phyloP scores from a whole-genome alignment of 2,888 invertebrate species.

The Acrobasis consociella region DNA sequence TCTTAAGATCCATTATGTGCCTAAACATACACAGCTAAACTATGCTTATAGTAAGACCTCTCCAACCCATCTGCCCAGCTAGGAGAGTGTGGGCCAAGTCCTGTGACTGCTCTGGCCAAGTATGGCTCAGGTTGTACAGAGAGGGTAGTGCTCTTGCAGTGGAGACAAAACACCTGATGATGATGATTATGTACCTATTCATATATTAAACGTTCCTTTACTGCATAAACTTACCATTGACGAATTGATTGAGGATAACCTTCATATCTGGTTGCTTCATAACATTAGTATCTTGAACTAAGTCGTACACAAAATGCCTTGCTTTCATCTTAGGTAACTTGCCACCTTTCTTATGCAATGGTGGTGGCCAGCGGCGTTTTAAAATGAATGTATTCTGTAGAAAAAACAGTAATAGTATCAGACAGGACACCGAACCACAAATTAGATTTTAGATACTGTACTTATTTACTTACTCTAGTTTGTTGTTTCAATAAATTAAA shows the following conservation, averaged over 20 bases:
- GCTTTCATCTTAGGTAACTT: conserved; percentile 77
- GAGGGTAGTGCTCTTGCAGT: no score
- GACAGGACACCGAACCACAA: neutral
- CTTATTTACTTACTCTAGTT: conserved; percentile 54
- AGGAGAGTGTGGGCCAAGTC: no score
- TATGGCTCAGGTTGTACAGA: no score
- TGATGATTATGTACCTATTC: no score
- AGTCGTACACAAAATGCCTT: conserved; percentile 88
- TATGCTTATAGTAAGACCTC: no score
- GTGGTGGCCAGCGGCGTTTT: conserved; percentile 83
- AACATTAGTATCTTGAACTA: conserved; percentile 85
- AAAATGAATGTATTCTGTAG: conserved; percentile 89
- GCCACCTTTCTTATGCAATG: conserved; percentile 83
- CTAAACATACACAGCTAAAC: no score
- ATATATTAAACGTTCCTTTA: no score
- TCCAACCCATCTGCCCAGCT: no score
- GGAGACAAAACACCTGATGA: no score
- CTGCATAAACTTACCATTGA: conserved; percentile 80
- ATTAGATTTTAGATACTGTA: neutral
- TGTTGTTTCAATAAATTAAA: conserved; percentile 55
- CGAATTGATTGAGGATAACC: conserved; percentile 87
- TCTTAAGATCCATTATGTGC: no score
- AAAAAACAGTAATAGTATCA: conserved; percentile 28
- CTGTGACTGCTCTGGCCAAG: no score
- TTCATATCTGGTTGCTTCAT: conserved; percentile 82